A percentile compares a stretch with the other conserved stretches of the same genome.
Conservation (phyloP, 1,140 invertebrate genomes). For the Penaeus vannamei region DNA sequence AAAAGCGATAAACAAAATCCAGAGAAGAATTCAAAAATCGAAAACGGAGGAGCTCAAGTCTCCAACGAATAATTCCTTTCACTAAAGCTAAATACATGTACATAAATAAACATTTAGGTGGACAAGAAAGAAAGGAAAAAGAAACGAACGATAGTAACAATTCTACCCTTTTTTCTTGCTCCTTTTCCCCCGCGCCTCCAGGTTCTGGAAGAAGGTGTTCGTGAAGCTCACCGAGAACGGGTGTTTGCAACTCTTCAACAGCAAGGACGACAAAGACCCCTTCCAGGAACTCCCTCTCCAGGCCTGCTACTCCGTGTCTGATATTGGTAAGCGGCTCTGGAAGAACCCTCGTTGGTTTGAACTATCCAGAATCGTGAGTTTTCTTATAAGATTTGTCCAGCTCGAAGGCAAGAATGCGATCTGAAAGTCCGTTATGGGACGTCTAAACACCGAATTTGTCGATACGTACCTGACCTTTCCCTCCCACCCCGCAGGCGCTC, state of each 20-base stretch:
- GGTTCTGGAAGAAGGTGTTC: constrained; percentile 98
- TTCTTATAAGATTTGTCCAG: too few species aligned
- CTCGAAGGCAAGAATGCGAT: too few species aligned
- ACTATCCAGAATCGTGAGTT: too few species aligned
- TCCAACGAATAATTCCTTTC: too few species aligned
- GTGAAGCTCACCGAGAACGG: constrained; percentile 88
- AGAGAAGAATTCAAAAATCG: too few species aligned
- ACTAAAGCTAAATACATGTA: too few species aligned
- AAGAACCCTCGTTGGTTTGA: neutral
- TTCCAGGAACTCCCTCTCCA: constrained; percentile 94
- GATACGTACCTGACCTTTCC: neutral
- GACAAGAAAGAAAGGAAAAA: neutral
- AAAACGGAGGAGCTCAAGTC: too few species aligned
- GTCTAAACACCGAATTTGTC: too few species aligned
- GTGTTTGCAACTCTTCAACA: constrained; percentile 88
- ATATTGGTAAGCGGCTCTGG: constrained; percentile 75
- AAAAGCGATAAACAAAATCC: too few species aligned
- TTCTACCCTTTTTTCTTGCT: neutral
- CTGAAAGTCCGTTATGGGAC: too few species aligned
- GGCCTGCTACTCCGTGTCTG: constrained; percentile 92
- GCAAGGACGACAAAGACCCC: constrained; percentile 88
- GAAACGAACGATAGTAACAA: neutral
- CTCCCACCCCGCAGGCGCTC: constrained; percentile 78
- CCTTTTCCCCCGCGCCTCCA: constrained; percentile 67
- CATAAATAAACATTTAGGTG: neutral